These are phyloP conservation scores for Macrobrachium nipponense DNA, from an alignment of 1,140 invertebrate species.

Conservation along the genomic window DNA sequence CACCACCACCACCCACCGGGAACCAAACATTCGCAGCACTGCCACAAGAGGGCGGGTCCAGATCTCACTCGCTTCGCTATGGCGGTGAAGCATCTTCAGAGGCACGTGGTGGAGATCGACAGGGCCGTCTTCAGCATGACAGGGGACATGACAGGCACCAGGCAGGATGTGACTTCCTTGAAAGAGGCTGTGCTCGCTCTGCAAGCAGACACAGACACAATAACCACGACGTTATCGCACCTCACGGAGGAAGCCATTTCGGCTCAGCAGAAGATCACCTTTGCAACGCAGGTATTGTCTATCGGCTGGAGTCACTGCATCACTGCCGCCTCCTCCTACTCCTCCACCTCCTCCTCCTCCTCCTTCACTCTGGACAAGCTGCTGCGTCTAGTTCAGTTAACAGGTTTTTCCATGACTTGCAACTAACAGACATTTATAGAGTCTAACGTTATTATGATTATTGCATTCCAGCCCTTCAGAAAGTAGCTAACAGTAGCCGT, in stretches of 20 bases:
- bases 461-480: no score
- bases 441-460: no score
- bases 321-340: no score
- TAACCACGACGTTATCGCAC: conserved; percentile 48
- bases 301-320: neutral
- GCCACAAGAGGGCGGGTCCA: conserved; percentile 26
- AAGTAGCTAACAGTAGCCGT: no score
- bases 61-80: conserved; percentile 51
- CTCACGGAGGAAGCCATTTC: conserved; percentile 56
- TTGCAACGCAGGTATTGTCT: conserved; percentile 42
- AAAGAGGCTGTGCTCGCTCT: conserved; percentile 44
- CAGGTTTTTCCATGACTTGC: no score
- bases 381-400: no score
- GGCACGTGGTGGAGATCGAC: conserved; percentile 60
- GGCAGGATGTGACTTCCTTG: conserved; percentile 36
- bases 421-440: no score
- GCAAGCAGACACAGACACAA: conserved; percentile 55
- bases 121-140: conserved; percentile 55
- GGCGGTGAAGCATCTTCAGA: conserved; percentile 57
- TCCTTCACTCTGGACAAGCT: no score
- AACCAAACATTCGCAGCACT: conserved; percentile 26
- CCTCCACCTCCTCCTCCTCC: no score
- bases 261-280: conserved; percentile 47
- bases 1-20: conserved; percentile 28
- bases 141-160: conserved; percentile 48